These are phyloP conservation scores for Pteropus alecto DNA, from an alignment of 2,113 vertebrate genomes.

Conservation along the genomic window DNA sequence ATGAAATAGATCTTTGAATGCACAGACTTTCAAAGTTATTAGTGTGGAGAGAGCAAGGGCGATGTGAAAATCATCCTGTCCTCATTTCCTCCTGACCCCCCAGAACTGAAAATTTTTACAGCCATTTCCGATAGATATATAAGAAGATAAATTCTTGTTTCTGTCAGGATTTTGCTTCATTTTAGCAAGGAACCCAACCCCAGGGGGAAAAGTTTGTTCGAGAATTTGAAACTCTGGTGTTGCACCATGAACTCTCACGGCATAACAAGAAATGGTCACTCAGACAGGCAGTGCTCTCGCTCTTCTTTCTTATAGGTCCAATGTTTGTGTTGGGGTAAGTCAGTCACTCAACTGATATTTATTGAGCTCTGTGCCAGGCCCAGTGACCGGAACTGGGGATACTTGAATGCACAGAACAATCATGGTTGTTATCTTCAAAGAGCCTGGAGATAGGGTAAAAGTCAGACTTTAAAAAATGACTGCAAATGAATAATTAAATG, in stretches of 20 bases:
- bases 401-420: neutral
- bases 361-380: neutral
- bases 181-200: neutral
- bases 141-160: neutral
- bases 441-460: neutral
- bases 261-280: neutral
- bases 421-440: neutral
- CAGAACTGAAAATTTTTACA: neutral
- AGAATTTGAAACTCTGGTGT: neutral
- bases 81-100: neutral
- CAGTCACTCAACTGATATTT: neutral
- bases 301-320: neutral
- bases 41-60: neutral
- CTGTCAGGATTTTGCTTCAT: neutral
- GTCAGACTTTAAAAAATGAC: neutral
- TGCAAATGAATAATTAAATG: neutral
- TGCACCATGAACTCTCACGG: neutral
- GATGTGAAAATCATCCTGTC: neutral
- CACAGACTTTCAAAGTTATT: neutral
- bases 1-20: neutral
- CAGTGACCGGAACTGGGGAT: neutral
- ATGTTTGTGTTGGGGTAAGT: neutral
- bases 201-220: neutral
- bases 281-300: neutral
- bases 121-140: neutral